Evolutionary conservation across 2,113 vertebrate species (phyloP), one percentile per base, ranked within the genome.

Genomic region (Hystrix cristata): DNA sequence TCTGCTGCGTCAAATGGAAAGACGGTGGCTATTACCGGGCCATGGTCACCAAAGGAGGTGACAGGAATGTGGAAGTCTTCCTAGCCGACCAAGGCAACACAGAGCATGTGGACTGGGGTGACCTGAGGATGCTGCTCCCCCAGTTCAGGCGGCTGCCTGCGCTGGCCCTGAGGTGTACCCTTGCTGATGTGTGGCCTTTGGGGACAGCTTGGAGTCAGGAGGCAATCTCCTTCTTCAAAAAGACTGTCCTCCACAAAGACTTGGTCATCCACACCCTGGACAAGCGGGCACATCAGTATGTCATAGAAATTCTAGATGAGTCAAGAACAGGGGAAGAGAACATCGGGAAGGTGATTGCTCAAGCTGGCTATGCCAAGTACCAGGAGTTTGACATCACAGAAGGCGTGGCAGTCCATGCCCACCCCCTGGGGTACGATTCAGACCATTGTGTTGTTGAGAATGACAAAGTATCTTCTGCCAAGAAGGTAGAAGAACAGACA

Each of bases 1-100:
- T 99, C 74, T 99, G 99, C 98, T 99, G 98, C 95, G 99, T 98
- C 43, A 98, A 98, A 88, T 98, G 99, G 95, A 98, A 98, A 5
- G 99, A 99, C 71, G 98, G 98, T 19, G 97, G 96, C 27, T 99
- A 99, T 95, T 99, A 99, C 89, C 98, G 99, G 95, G 99, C 99
- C 0, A 46, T 98, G 62, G 97, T 99, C 95, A 98, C 96, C 89
- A 98, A 98, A 38, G 84, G 99, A 0, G 95, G 97, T 34, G 92
- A 96, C 11, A 97, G 98, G 82, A 96, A 97, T 10, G 97, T 98
- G 25, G 98, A 99, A 48, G 98, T 99, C n/a, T 98, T 99, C 89
- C 98, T 99, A 92, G 96, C 99, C 12, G 99, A 99, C 96, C 98
- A 98, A 87, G 99, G 99, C 96, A 99, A 98, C 74, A 98, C 95